Evolutionary conservation across 2,113 vertebrate species (phyloP).

Genomic region (Corynorhinus townsendii): DNA sequence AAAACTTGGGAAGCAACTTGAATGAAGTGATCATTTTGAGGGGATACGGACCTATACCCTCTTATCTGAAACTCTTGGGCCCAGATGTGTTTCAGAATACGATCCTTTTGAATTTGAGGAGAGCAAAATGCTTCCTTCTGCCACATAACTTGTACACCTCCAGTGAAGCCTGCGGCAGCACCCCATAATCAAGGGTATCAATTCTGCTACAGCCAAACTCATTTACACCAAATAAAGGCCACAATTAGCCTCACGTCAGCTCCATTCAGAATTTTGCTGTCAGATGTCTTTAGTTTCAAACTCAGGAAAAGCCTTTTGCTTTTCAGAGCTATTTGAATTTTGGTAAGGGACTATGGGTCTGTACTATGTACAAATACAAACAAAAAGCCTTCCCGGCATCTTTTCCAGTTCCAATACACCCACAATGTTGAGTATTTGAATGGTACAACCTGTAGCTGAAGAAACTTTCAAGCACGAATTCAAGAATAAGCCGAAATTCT

Average conservation of each 20-base stretch:
- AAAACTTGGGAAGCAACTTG: not conserved
- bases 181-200: too few species aligned
- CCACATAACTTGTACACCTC: not conserved
- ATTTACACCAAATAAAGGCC: not conserved
- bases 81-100: not conserved
- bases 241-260: not conserved
- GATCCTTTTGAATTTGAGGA: not conserved
- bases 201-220: not conserved
- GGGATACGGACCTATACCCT: not conserved
- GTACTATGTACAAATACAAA: not conserved
- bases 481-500: not conserved
- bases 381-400: not conserved
- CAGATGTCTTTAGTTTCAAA: not conserved
- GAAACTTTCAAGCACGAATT: not conserved
- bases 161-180: not conserved
- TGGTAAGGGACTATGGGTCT: not conserved
- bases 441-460: not conserved
- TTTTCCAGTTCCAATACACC: not conserved
- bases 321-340: not conserved
- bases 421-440: not conserved
- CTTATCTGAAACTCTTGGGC: not conserved
- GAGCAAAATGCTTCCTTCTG: not conserved
- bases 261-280: not conserved
- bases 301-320: not conserved
- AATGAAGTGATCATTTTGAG: not conserved